Percentiles rank a stretch among this genome's conserved stretches.
phyloP scores from a whole-genome alignment of 1,140 invertebrate species.

The Ceratina australensis region DNA sequence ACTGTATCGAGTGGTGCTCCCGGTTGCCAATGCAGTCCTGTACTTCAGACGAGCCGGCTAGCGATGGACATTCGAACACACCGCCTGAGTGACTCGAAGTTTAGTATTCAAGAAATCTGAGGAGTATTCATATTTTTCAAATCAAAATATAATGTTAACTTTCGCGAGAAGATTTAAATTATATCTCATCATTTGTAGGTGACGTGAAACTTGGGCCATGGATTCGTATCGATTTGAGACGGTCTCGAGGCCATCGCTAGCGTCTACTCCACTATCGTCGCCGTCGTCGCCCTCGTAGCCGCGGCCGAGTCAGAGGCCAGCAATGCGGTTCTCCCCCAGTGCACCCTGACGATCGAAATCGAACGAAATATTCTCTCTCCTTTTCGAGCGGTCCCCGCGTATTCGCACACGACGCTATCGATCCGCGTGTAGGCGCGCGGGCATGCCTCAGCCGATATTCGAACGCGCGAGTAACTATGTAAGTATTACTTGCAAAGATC shows the following conservation, averaged over 20 bases:
- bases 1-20: slow-evolving; percentile 16
- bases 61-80: background rate
- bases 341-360: slow-evolving; percentile 73
- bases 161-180: no score
- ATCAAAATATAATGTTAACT: no score
- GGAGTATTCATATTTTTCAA: no score
- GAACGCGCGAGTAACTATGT: no score
- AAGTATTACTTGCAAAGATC: background rate
- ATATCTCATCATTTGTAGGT: no score
- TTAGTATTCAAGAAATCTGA: no score
- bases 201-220: no score
- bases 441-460: slow-evolving; percentile 10
- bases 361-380: slow-evolving; percentile 71
- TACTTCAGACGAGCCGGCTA: slow-evolving; percentile 18
- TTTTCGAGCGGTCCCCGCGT: background rate
- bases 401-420: background rate
- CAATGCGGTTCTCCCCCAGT: slow-evolving; percentile 72
- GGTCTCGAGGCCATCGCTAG: background rate
- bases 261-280: slow-evolving; percentile 3
- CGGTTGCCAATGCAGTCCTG: slow-evolving; percentile 13
- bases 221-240: no score
- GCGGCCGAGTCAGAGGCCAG: slow-evolving; percentile 70
- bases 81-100: no score
- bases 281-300: slow-evolving; percentile 34
- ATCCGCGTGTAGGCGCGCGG: slow-evolving; percentile 11